phyloP scores from a whole-genome alignment of 2,797 vertebrate species.

The Tamandua tetradactyla region DNA sequence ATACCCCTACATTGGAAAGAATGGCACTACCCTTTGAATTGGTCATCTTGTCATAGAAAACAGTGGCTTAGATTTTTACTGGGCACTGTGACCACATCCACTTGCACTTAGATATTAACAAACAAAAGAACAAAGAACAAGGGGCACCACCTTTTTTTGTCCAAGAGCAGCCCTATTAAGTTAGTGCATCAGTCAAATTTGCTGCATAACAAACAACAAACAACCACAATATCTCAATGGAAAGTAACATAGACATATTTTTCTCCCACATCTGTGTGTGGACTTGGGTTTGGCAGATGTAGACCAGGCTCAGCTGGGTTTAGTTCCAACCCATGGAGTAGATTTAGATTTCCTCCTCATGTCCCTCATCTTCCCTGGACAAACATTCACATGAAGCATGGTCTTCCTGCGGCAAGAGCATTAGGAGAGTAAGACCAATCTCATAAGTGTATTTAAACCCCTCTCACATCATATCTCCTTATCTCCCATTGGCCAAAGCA shows the following conservation, averaged over 20 bases:
- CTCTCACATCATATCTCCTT: neutral
- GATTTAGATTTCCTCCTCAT: neutral
- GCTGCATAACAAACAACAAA: neutral
- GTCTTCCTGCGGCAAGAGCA: neutral
- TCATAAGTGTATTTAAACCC: neutral
- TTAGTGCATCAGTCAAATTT: neutral
- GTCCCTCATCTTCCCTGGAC: neutral
- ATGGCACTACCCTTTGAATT: neutral
- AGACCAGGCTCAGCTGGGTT: neutral
- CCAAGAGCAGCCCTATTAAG: neutral
- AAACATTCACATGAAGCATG: neutral
- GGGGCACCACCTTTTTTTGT: neutral
- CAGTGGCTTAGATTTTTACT: neutral
- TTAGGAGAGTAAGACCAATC: neutral
- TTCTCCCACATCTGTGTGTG: neutral
- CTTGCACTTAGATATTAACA: neutral
- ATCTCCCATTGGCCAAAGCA: neutral
- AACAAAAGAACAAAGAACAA: neutral
- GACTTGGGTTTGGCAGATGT: neutral
- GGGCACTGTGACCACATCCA: neutral
- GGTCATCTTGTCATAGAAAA: constrained; percentile 20
- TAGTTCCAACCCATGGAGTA: neutral
- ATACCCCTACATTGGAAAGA: neutral
- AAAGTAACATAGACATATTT: neutral
- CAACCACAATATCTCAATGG: neutral